These are phyloP conservation scores for Trachops cirrhosus DNA, from an alignment of 2,797 vertebrate genomes.

Conservation along the genomic window DNA sequence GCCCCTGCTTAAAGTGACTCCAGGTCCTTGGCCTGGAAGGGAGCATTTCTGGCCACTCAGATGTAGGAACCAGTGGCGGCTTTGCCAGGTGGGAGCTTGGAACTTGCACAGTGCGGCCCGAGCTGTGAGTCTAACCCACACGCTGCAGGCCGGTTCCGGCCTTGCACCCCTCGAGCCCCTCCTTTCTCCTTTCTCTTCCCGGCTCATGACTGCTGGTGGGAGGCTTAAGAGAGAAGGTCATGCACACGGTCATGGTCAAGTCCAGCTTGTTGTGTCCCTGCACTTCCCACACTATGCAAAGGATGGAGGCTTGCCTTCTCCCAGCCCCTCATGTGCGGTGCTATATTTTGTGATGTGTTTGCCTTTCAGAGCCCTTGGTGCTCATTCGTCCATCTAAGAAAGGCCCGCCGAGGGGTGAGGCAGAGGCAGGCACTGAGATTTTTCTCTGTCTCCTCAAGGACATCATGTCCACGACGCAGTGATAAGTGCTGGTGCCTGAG, in stretches of 20 bases:
- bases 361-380: not conserved
- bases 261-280: too few species aligned
- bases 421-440: not conserved
- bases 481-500: not conserved
- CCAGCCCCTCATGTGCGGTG: not conserved
- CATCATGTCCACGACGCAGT: not conserved
- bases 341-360: not conserved
- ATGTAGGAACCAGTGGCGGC: not conserved
- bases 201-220: not conserved
- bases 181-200: not conserved
- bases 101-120: rapidly evolving
- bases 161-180: not conserved
- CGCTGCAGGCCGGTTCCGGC: not conserved
- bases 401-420: not conserved
- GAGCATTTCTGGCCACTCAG: not conserved
- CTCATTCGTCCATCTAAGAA: not conserved
- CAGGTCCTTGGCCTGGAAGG: not conserved
- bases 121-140: not conserved
- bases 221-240: not conserved
- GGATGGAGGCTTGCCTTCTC: not conserved
- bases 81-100: not conserved
- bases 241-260: not conserved
- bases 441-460: not conserved
- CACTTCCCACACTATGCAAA: not conserved
- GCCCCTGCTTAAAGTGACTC: not conserved